Evolutionary conservation across 2,113 vertebrate species (phyloP).

Genomic region (Struthio camelus): DNA sequence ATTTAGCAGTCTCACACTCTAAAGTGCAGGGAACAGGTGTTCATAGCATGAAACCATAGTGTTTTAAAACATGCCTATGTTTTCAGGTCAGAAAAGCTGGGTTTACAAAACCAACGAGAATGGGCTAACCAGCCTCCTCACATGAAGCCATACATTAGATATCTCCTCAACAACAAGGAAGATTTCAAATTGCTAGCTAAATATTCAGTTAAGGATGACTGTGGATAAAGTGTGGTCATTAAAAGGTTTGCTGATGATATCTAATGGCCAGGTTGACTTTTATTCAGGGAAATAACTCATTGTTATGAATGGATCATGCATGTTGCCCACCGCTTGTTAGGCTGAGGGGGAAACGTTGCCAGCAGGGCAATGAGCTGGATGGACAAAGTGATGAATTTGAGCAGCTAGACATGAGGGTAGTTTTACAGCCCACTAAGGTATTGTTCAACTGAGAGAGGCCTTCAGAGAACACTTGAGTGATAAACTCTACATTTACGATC

Average conservation of each 20-base stretch:
- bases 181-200: background rate
- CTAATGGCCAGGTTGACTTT: background rate
- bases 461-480: background rate
- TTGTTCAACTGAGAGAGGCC: background rate
- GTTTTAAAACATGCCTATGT: background rate
- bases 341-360: background rate
- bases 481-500: background rate
- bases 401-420: background rate
- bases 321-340: fast-evolving
- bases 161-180: background rate
- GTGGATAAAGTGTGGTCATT: background rate
- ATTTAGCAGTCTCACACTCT: background rate
- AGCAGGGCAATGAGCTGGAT: background rate
- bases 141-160: background rate
- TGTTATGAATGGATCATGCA: background rate
- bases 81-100: background rate
- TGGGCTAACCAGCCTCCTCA: fast-evolving
- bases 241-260: background rate
- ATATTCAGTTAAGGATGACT: background rate
- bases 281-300: background rate
- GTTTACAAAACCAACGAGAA: background rate
- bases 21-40: background rate
- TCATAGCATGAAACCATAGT: background rate
- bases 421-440: background rate
- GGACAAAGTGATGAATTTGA: background rate